Percentiles rank a stretch among this genome's conserved stretches.
These are phyloP conservation scores for Aplocera efformata DNA, from an alignment of 2,888 invertebrate genomes.

Conservation along the genomic window DNA sequence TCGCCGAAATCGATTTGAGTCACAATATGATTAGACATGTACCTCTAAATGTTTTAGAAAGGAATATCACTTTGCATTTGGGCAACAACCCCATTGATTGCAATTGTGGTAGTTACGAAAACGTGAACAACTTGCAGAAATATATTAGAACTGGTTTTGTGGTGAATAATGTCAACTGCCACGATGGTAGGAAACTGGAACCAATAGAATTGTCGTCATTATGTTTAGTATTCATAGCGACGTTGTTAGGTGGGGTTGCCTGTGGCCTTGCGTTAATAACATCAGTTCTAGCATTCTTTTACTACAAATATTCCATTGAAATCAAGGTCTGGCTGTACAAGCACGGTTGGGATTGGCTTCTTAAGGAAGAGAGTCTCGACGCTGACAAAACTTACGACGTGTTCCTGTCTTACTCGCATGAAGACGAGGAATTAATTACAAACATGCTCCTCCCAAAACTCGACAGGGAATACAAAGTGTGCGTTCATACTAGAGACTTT, in stretches of 20 bases:
- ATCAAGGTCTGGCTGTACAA: slow-evolving; percentile 30
- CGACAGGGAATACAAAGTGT: slow-evolving; percentile 81
- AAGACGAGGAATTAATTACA: slow-evolving; percentile 86
- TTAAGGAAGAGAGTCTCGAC: slow-evolving; percentile 27
- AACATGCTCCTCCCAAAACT: slow-evolving; percentile 83
- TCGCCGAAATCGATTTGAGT: slow-evolving; percentile 19
- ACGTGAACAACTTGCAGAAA: slow-evolving; percentile 9
- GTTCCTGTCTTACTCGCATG: slow-evolving; percentile 89
- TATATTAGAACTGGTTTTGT: background rate
- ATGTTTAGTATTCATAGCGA: slow-evolving; percentile 32
- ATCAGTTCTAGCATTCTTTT: slow-evolving; percentile 5
- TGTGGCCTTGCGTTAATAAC: slow-evolving; percentile 10
- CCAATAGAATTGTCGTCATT: slow-evolving; percentile 22
- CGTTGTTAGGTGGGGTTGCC: slow-evolving; percentile 14
- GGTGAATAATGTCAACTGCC: too few species aligned
- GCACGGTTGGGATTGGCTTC: slow-evolving; percentile 11
- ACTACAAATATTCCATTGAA: slow-evolving; percentile 30
- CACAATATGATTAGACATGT: slow-evolving; percentile 9
- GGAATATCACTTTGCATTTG: slow-evolving; percentile 15
- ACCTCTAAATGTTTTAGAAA: slow-evolving; percentile 3
- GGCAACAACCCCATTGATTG: slow-evolving; percentile 19
- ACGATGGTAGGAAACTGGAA: slow-evolving; percentile 1
- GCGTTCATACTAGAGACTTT: slow-evolving; percentile 88
- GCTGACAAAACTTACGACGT: slow-evolving; percentile 83
- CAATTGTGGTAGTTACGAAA: slow-evolving; percentile 15